Base-by-base conservation (phyloP, 2,113 vertebrate species). In the Sebastes fasciatus region DNA sequence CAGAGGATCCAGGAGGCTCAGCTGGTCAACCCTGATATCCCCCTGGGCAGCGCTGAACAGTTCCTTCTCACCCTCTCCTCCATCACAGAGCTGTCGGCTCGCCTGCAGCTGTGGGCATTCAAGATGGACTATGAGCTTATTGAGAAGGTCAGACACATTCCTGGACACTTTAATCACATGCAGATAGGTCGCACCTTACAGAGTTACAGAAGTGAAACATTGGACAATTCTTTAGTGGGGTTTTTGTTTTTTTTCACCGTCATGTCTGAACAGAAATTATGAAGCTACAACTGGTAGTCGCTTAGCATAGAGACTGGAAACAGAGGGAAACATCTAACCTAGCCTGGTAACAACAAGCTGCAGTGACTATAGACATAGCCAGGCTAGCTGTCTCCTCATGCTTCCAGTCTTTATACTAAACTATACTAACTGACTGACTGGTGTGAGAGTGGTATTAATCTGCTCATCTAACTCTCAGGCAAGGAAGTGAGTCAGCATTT, bases 31-130 rank as follows among this genome's bases (percentile, higher is more conserved):
- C 98, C 98, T 0, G 98, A 99, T 0, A 92, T 97, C 7, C 98
- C 98, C 0, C 88, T 99, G 95, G 98, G 98, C 85, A 98, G 96
- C 0, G 98, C 98, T 0, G 98, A 99, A 85, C 98, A 99, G 88
- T 99, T 99, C 89, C 98, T 99, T 6, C 97, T 99, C 86, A 99
- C 95, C 0, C 96, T 99, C 10, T 99, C 98, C 80, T 99, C 98
- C 91, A 97, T 99, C 96, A 99, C 95, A 0, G 98, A 99, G 86
- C 96, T 99, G 71, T 97, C 98, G 0, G 97, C 98, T 52, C 96
- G 98, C 65, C 96, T 99, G 87, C 98, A 99, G 92, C 97, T 99
- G 90, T 99, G 98, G 98, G 98, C 98, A 17, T 99, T 99, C 95
- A 99, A 98, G 94, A 97, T 99, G 97, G 98, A 99, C 93, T 99